Conservation (phyloP, 2,797 vertebrate species). For the Hoplostethus mediterraneus region DNA sequence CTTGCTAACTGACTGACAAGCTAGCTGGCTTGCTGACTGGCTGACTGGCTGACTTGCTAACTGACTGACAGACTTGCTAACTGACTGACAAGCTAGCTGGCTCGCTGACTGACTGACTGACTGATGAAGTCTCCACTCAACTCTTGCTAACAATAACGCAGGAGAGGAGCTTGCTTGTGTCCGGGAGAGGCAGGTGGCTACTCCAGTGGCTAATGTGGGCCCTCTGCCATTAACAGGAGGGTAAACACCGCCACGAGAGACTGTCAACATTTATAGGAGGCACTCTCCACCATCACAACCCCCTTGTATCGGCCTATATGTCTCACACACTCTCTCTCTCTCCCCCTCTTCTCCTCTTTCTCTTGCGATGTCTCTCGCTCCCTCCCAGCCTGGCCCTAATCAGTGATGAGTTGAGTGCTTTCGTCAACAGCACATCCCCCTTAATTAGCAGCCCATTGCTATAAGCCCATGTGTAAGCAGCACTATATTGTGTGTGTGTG, state of each 20-base stretch:
- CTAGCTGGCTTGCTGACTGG: too few relatives aligned
- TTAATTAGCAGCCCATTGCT: conserved; percentile 71
- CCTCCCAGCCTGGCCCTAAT: conserved; percentile 68
- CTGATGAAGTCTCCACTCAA: conserved; percentile 42
- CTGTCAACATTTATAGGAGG: conserved; percentile 67
- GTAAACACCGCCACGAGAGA: conserved; percentile 69
- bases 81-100: conserved; percentile 38
- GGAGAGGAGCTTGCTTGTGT: conserved; percentile 48
- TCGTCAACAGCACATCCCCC: conserved; percentile 69
- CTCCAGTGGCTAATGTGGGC: conserved; percentile 31
- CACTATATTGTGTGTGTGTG: conserved; percentile 40
- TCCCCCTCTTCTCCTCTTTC: not conserved
- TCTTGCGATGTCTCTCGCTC: conserved; percentile 24
- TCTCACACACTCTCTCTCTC: conserved; percentile 33
- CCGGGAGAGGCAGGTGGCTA: conserved; percentile 58
- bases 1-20: too few relatives aligned
- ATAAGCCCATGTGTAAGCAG: conserved; percentile 76
- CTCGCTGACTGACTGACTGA: conserved; percentile 53
- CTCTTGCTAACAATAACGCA: conserved; percentile 44
- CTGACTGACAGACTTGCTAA: conserved; percentile 18
- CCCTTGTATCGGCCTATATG: conserved; percentile 54
- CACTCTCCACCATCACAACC: conserved; percentile 59
- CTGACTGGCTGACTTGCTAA: too few relatives aligned
- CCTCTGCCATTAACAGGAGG: conserved; percentile 60
- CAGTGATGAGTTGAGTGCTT: conserved; percentile 71